Percentiles rank a stretch among this genome's conserved stretches.
Evolutionary conservation across 2,113 vertebrate species (phyloP).

Genomic region (Hystrix brachyura): DNA sequence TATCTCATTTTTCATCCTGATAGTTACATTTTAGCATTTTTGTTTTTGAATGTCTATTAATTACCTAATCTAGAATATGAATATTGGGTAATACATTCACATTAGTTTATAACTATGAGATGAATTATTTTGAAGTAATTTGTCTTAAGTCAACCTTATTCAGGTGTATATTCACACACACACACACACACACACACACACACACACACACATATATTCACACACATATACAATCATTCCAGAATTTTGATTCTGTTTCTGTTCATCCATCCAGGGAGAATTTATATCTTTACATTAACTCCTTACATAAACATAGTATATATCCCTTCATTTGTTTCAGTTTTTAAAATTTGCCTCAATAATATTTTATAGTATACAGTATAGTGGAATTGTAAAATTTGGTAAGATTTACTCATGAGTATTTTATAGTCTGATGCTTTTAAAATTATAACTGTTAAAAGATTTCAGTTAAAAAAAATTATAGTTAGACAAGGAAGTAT

Average conservation of each 20-base stretch:
- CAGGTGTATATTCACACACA: not conserved
- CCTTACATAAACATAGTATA: not conserved
- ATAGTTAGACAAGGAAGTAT: not conserved
- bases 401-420: not conserved
- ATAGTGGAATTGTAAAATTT: not conserved
- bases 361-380: not conserved
- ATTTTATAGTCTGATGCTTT: constrained; percentile 21
- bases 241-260: not conserved
- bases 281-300: not conserved
- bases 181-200: not conserved
- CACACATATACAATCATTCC: not conserved
- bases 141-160: constrained; percentile 35
- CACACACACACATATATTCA: not conserved
- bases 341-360: not conserved
- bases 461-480: not conserved
- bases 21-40: constrained; percentile 52
- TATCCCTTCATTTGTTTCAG: not conserved
- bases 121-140: constrained; percentile 56
- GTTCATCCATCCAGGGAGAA: not conserved
- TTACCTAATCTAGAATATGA: constrained; percentile 28
- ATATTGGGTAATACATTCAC: not conserved
- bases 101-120: constrained; percentile 45
- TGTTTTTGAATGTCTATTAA: constrained; percentile 64
- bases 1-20: constrained; percentile 57
- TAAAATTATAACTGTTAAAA: not conserved